These are phyloP conservation scores for Chionodraco myersi DNA, from an alignment of 2,113 vertebrate species.

Conservation along the genomic window DNA sequence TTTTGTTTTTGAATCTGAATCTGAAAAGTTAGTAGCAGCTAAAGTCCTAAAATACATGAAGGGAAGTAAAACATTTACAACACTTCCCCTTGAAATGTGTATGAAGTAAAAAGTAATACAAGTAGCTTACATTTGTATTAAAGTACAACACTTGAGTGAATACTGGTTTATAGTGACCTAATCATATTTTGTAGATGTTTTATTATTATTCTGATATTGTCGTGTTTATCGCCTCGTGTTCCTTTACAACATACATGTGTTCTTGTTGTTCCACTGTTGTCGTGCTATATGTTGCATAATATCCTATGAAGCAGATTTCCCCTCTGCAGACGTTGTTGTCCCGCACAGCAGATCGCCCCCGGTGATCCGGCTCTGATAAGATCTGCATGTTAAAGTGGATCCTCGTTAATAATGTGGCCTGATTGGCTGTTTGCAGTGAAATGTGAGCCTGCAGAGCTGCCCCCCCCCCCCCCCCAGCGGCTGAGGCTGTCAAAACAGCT, in stretches of 20 bases:
- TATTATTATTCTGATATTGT: not conserved
- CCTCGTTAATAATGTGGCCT: slow-evolving; percentile 54
- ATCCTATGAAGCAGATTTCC: slow-evolving; percentile 5
- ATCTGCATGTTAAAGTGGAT: slow-evolving; percentile 54
- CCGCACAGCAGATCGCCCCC: not conserved
- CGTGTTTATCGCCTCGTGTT: not conserved
- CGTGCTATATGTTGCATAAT: not conserved
- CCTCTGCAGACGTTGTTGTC: not conserved
- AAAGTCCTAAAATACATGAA: too few species aligned
- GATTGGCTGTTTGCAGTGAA: slow-evolving; percentile 66
- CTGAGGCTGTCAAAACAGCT: slow-evolving; percentile 21
- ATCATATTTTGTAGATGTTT: not conserved
- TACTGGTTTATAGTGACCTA: not conserved
- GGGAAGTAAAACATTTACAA: too few species aligned
- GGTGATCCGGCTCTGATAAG: slow-evolving; percentile 41
- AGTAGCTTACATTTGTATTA: too few species aligned
- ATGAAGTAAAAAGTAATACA: too few species aligned
- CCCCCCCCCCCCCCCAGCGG: not conserved
- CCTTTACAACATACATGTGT: not conserved
- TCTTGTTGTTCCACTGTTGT: not conserved
- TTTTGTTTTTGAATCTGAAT: too few species aligned
- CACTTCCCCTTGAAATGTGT: too few species aligned
- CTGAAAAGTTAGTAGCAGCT: too few species aligned
- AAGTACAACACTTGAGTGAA: too few species aligned
- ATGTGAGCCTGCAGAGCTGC: slow-evolving; percentile 46